Evolutionary conservation across 2,797 vertebrate genomes (phyloP).

Genomic region (Microhierax caerulescens): DNA sequence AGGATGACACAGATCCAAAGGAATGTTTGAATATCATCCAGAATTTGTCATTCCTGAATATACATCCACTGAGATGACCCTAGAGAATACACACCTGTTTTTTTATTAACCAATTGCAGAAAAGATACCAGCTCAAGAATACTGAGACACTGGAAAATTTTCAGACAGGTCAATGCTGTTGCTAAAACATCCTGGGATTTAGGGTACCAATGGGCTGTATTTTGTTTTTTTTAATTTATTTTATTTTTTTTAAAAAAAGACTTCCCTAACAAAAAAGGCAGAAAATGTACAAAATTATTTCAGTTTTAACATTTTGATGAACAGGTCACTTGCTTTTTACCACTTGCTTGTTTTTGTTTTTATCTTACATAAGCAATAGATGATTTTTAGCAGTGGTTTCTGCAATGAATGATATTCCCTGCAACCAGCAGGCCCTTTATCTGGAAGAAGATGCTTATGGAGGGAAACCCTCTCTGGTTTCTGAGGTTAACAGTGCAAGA

Average conservation of each 20-base stretch:
- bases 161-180: not conserved
- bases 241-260: too few species aligned
- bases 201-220: not conserved
- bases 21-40: constrained; percentile 43
- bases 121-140: not conserved
- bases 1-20: constrained; percentile 47
- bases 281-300: not conserved
- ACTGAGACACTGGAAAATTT: not conserved
- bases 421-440: not conserved
- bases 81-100: constrained; percentile 30
- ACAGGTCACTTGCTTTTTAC: fast-evolving
- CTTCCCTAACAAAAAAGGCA: not conserved
- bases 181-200: not conserved
- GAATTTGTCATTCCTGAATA: constrained; percentile 13
- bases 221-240: too few species aligned
- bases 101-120: not conserved
- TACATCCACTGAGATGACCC: not conserved
- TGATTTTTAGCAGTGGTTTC: not conserved
- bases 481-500: not conserved
- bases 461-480: not conserved
- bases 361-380: not conserved
- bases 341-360: not conserved
- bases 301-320: not conserved
- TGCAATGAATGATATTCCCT: not conserved
- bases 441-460: not conserved